phyloP scores from a whole-genome alignment of 2,888 invertebrate species.

The Tipula unca region DNA sequence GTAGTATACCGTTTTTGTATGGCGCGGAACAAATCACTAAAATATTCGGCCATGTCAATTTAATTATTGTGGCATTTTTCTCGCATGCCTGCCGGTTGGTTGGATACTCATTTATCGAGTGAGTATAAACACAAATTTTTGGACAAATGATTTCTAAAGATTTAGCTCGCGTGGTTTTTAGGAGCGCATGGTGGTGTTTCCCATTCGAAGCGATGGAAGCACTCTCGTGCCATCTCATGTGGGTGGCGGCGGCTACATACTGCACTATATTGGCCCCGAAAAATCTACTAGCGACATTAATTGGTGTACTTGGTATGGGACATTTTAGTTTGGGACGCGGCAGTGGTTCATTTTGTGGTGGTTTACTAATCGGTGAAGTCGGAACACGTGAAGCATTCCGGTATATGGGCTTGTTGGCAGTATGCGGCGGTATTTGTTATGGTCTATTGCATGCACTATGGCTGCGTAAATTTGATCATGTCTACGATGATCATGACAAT shows the following conservation, averaged over 20 bases:
- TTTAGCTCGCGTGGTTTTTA: constrained; percentile 33
- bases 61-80: constrained; percentile 76
- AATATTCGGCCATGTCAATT: constrained; percentile 72
- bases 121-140: constrained; percentile 34
- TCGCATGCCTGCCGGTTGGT: constrained; percentile 73
- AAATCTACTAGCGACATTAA: constrained; percentile 73
- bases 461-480: constrained; percentile 53
- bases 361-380: constrained; percentile 63
- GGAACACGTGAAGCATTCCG: constrained; percentile 71
- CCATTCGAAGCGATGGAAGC: constrained; percentile 83
- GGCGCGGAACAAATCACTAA: constrained; percentile 75
- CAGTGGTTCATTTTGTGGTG: constrained; percentile 73
- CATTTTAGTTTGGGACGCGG: constrained; percentile 82
- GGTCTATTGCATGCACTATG: constrained; percentile 62
- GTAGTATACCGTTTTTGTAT: constrained; percentile 76
- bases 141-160: not conserved
- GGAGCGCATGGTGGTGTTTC: constrained; percentile 83
- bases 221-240: constrained; percentile 78
- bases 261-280: constrained; percentile 77
- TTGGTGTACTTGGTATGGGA: constrained; percentile 79
- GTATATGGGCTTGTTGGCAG: constrained; percentile 67
- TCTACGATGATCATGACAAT: constrained; percentile 37
- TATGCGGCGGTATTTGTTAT: constrained; percentile 61
- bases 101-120: constrained; percentile 80
- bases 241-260: constrained; percentile 84